These are phyloP conservation scores for Drosophila seclusa DNA, from an alignment of 2,888 invertebrate species.

Conservation along the genomic window DNA sequence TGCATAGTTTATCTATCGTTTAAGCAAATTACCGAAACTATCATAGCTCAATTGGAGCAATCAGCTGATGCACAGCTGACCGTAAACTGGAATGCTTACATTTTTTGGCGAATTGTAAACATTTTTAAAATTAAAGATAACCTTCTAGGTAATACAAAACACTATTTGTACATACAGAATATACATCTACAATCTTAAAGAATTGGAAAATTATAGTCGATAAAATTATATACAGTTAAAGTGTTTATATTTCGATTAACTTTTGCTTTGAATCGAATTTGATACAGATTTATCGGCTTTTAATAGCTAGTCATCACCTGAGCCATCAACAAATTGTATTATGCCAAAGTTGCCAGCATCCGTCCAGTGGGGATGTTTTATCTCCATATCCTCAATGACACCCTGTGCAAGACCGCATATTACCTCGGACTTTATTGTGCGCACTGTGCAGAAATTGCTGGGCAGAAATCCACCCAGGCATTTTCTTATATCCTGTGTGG, in stretches of 20 bases:
- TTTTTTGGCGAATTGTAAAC: neutral
- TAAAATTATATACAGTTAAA: neutral
- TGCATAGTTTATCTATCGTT: neutral
- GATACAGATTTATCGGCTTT: neutral
- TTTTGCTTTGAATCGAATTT: conserved; percentile 16
- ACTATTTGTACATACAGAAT: neutral
- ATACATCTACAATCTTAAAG: neutral
- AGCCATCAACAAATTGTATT: conserved; percentile 87
- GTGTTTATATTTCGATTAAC: conserved; percentile 3
- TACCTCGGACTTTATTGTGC: conserved; percentile 96
- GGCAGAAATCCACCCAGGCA: conserved; percentile 89
- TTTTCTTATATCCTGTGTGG: conserved; percentile 88
- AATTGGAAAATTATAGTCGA: neutral
- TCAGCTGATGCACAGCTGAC: conserved; percentile 20
- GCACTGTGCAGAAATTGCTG: conserved; percentile 90
- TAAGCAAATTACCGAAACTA: neutral
- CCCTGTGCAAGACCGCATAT: conserved; percentile 91
- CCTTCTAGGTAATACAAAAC: neutral
- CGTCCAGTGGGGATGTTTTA: conserved; percentile 91
- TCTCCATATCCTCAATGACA: conserved; percentile 86
- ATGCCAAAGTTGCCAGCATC: conserved; percentile 92
- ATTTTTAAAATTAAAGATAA: neutral
- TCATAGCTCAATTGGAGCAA: neutral
- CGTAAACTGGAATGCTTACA: conserved; percentile 1
- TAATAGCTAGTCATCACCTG: conserved; percentile 68